Conservation (phyloP, 2,113 vertebrate genomes). For the Dasyprocta punctata region DNA sequence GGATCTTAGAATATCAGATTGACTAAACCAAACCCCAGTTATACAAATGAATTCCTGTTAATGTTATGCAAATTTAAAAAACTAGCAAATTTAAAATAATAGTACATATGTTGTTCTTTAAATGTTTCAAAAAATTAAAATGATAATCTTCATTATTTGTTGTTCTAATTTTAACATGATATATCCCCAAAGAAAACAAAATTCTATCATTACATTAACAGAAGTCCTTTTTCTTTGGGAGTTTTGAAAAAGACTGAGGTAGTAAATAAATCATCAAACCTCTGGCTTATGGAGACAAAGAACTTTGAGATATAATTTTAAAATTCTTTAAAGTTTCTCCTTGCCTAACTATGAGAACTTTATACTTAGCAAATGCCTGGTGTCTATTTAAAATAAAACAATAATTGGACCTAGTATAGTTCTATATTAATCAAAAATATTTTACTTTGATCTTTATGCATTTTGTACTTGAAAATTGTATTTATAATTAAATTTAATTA, state of each 20-base stretch:
- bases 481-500: not conserved
- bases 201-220: not conserved
- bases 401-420: not conserved
- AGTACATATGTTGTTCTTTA: not conserved
- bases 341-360: not conserved
- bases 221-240: not conserved
- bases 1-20: not conserved
- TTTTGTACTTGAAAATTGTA: not conserved
- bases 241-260: not conserved
- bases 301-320: not conserved
- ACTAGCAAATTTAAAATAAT: no score
- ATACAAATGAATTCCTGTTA: not conserved
- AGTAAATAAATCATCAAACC: not conserved
- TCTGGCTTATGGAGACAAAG: not conserved
- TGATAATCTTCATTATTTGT: not conserved
- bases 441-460: not conserved
- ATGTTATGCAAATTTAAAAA: not conserved
- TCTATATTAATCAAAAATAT: slow-evolving; percentile 6
- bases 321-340: not conserved
- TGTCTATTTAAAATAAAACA: not conserved
- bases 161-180: not conserved
- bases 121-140: not conserved
- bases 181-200: not conserved
- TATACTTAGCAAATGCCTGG: no score
- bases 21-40: not conserved